Conservation (phyloP, 2,888 invertebrate species). For the Aproaerema taeniolella region DNA sequence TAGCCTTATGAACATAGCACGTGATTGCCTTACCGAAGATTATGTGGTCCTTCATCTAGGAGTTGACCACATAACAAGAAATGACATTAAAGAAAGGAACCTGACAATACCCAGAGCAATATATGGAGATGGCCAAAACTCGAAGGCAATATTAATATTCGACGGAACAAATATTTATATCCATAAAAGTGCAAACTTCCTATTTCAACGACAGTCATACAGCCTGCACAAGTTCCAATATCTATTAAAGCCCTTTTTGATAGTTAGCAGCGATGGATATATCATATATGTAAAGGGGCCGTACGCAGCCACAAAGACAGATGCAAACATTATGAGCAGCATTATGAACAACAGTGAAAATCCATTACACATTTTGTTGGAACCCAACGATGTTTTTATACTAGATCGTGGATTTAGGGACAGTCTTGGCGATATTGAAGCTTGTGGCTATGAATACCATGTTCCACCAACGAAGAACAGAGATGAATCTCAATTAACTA, state of each 20-base stretch:
- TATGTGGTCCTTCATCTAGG: too few relatives aligned
- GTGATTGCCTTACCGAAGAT: too few relatives aligned
- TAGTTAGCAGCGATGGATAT: constrained; percentile 12
- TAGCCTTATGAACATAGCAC: too few relatives aligned
- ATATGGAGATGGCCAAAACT: constrained; percentile 15
- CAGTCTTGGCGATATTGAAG: too few relatives aligned
- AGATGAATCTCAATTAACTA: neutral
- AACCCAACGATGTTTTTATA: constrained; percentile 12
- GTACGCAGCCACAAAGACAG: constrained; percentile 14
- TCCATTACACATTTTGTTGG: constrained; percentile 2
- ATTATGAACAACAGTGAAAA: too few relatives aligned
- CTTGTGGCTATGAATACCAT: constrained; percentile 8
- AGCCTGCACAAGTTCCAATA: constrained; percentile 13
- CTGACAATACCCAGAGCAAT: too few relatives aligned
- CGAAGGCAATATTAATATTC: constrained; percentile 10
- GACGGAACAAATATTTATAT: constrained; percentile 18
- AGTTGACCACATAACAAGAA: too few relatives aligned
- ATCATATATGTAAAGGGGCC: constrained; percentile 12
- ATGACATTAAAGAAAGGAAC: too few relatives aligned
- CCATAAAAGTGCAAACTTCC: constrained; percentile 15
- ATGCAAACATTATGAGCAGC: constrained; percentile 13
- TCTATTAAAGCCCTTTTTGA: too few relatives aligned
- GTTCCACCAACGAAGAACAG: constrained; percentile 9
- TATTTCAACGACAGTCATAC: constrained; percentile 12
- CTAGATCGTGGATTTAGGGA: constrained; percentile 15